phyloP scores from a whole-genome alignment of 2,113 vertebrate species.

The Smithornis capensis region DNA sequence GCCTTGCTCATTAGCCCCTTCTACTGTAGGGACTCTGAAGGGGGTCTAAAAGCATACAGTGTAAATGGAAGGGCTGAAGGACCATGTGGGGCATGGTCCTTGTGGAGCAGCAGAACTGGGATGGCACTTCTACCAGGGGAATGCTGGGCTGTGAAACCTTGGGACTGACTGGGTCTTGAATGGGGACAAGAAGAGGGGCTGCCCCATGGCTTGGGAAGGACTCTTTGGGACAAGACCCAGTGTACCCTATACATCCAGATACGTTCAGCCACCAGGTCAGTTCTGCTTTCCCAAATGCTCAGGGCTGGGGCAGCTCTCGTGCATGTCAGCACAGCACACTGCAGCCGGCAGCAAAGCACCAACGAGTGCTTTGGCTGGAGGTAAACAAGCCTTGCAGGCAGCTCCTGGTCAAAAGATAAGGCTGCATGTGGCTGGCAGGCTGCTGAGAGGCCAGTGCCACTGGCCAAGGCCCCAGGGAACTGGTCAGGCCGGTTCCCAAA shows the following conservation, averaged over 20 bases:
- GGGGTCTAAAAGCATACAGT: not conserved
- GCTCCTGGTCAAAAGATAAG: constrained; percentile 27
- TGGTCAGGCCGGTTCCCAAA: constrained; percentile 8
- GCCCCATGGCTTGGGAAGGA: accelerated
- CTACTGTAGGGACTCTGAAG: not conserved
- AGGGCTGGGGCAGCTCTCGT: not conserved
- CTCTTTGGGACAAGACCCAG: accelerated
- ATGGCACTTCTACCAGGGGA: not conserved
- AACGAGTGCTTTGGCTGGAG: accelerated
- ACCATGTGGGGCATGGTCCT: not conserved
- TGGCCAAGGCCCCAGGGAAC: not conserved
- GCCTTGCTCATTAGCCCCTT: not conserved
- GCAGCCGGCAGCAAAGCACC: not conserved
- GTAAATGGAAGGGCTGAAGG: not conserved
- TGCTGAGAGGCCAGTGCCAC: accelerated
- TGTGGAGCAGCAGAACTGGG: not conserved
- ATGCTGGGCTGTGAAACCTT: accelerated
- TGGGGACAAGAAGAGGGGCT: not conserved
- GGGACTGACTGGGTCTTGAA: not conserved
- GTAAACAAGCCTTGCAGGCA: not conserved
- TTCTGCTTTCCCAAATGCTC: not conserved
- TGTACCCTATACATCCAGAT: not conserved
- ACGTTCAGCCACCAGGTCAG: not conserved
- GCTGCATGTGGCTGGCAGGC: not conserved
- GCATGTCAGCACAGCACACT: accelerated